Conservation (phyloP, 2,113 vertebrate genomes). For the human region DNA sequence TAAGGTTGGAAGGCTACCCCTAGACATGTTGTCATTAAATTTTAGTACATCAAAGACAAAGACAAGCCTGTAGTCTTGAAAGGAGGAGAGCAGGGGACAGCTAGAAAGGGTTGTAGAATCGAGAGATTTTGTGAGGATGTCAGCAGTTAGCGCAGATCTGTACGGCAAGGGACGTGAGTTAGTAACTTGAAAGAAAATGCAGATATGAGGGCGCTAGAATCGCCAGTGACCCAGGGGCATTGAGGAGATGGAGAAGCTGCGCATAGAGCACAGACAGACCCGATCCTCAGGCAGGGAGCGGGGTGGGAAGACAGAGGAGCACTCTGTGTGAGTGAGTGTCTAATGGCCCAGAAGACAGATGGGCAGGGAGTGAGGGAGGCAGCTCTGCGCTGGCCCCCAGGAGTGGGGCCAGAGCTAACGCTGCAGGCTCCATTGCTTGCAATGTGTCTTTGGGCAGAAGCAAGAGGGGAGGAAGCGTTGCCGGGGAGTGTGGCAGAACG, state of each 20-base stretch:
- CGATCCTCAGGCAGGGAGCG: background rate
- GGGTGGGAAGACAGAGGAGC: background rate
- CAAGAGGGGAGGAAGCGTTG: background rate
- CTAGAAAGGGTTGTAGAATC: background rate
- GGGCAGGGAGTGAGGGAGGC: too few species aligned
- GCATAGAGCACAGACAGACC: accelerated
- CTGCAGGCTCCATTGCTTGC: background rate
- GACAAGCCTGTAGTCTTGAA: accelerated
- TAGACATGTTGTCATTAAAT: accelerated
- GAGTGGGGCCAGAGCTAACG: background rate
- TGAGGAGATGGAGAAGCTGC: accelerated
- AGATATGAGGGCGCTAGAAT: accelerated
- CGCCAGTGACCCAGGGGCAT: accelerated
- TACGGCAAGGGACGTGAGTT: accelerated
- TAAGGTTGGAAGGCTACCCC: accelerated
- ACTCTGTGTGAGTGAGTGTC: background rate
- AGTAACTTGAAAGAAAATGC: accelerated
- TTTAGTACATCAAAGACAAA: background rate
- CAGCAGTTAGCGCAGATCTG: too few species aligned
- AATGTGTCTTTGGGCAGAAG: accelerated
- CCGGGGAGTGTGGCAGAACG: background rate
- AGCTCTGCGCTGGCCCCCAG: background rate
- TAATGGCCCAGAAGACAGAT: background rate
- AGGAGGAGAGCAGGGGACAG: accelerated
- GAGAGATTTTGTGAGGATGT: background rate